Percentiles rank a stretch among this genome's conserved stretches.
phyloP scores from a whole-genome alignment of 2,113 vertebrate genomes.

The Grantiella picta region DNA sequence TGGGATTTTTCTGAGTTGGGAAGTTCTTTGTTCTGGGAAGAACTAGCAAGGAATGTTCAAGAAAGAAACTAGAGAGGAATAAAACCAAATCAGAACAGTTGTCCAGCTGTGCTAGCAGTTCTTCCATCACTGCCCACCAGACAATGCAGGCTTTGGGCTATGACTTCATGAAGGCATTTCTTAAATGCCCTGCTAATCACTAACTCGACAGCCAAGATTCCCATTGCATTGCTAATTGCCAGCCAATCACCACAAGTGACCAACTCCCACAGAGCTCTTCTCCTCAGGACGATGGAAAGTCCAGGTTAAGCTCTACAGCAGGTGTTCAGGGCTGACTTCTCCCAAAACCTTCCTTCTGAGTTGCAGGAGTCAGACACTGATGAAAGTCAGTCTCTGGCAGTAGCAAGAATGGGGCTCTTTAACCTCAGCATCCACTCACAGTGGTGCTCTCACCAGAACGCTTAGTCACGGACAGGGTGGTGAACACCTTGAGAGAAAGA shows the following conservation, averaged over 20 bases:
- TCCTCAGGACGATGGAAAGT: not conserved
- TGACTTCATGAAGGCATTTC: conserved; percentile 65
- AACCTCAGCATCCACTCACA: conserved; percentile 78
- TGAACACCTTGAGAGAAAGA: conserved; percentile 65
- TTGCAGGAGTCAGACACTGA: not conserved
- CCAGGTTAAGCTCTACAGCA: not conserved
- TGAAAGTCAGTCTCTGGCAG: conserved; percentile 41
- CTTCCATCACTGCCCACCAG: conserved; percentile 70
- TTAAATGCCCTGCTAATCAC: conserved; percentile 37
- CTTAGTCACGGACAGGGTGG: conserved; percentile 68
- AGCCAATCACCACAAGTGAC: not conserved
- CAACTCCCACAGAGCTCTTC: not conserved
- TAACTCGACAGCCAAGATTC: not conserved
- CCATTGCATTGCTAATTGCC: conserved; percentile 57
- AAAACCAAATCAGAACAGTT: not conserved
- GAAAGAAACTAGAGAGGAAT: not conserved
- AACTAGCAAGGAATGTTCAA: not conserved
- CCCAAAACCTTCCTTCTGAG: not conserved
- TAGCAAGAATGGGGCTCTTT: conserved; percentile 66
- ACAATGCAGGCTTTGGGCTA: conserved; percentile 65
- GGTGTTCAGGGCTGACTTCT: not conserved
- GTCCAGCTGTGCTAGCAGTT: conserved; percentile 54
- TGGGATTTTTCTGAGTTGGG: not conserved
- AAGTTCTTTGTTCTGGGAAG: not conserved
- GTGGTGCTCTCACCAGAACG: conserved; percentile 49